These are phyloP conservation scores for Dryocosmus kuriphilus DNA, from an alignment of 2,888 invertebrate genomes.

Conservation along the genomic window DNA sequence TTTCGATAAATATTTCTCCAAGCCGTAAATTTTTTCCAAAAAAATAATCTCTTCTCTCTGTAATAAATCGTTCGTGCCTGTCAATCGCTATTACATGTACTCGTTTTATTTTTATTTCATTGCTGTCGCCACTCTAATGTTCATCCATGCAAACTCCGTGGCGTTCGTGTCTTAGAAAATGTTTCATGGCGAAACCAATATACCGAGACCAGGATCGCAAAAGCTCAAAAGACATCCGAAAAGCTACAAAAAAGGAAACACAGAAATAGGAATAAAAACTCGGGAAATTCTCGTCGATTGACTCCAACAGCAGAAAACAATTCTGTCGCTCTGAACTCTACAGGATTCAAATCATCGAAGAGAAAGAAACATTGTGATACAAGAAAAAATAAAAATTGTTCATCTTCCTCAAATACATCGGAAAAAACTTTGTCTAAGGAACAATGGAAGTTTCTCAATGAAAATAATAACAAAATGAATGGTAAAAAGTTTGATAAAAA, in stretches of 20 bases:
- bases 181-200: conserved; percentile 15
- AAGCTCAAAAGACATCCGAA: not conserved
- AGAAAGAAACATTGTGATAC: not conserved
- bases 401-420: not conserved
- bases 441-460: not conserved
- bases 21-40: not conserved
- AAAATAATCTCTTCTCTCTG: not conserved
- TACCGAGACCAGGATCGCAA: not conserved
- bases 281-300: not conserved
- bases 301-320: not conserved
- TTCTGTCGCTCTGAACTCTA: not conserved
- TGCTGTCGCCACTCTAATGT: conserved; percentile 30
- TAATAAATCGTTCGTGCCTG: conserved; percentile 31
- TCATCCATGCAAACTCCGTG: conserved; percentile 25
- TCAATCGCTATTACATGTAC: conserved; percentile 28
- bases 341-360: not conserved
- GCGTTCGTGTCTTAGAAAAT: conserved; percentile 23
- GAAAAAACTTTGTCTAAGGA: not conserved
- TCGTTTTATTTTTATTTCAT: conserved; percentile 36
- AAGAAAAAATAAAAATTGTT: not conserved
- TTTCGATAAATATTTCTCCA: conserved; percentile 11
- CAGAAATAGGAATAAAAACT: not conserved
- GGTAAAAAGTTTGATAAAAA: not conserved
- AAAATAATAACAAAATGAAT: not conserved
- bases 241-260: not conserved